Conservation (phyloP, 1,140 invertebrate genomes). For the Zaprionus nigranus region DNA sequence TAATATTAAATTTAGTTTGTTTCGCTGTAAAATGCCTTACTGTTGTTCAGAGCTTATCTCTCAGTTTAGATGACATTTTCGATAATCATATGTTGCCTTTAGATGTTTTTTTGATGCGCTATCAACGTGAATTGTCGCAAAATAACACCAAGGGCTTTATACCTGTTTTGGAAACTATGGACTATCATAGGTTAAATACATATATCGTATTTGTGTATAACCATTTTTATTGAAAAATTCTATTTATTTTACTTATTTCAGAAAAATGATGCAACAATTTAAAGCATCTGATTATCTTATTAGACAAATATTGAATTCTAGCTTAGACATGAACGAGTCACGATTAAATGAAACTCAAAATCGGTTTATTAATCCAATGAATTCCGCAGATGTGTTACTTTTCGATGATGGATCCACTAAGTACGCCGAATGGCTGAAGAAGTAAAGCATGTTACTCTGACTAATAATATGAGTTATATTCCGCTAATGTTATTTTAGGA, state of each 20-base stretch:
- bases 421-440: conserved; percentile 51
- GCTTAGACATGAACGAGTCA: neutral
- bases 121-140: neutral
- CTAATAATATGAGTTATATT: neutral
- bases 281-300: conserved; percentile 48
- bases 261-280: conserved; percentile 59
- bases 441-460: conserved; percentile 10
- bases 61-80: conserved; percentile 40
- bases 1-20: neutral
- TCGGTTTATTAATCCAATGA: neutral
- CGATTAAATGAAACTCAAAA: conserved; percentile 22
- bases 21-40: neutral
- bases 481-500: conserved; percentile 32
- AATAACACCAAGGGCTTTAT: conserved; percentile 9
- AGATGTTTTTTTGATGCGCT: conserved; percentile 7
- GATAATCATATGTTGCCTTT: conserved; percentile 34
- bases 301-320: conserved; percentile 40
- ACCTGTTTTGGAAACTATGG: conserved; percentile 21
- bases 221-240: neutral
- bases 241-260: neutral
- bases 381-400: conserved; percentile 26
- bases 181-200: conserved; percentile 32
- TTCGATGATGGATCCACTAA: conserved; percentile 49
- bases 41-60: conserved; percentile 1
- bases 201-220: neutral